These are phyloP conservation scores for Otus sunia DNA, from an alignment of 2,113 vertebrate species.

Conservation along the genomic window DNA sequence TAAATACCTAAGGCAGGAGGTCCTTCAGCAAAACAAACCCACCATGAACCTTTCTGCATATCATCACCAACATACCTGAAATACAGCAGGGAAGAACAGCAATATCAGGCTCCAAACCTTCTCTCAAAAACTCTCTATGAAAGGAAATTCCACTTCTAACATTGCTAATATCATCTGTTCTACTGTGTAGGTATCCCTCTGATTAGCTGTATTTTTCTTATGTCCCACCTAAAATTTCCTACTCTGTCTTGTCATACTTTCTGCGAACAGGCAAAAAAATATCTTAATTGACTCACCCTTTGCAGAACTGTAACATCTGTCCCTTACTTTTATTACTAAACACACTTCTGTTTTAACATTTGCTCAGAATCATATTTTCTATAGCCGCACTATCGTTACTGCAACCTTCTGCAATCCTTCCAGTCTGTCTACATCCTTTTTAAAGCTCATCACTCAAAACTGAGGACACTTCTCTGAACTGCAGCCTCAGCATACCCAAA, in stretches of 20 bases:
- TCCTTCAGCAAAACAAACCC: not conserved
- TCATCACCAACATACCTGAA: not conserved
- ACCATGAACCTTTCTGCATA: not conserved
- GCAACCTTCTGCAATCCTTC: not conserved
- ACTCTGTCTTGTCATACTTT: not conserved
- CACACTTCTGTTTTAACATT: not conserved
- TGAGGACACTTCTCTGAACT: not conserved
- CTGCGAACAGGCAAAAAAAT: not conserved
- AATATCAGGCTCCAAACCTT: not conserved
- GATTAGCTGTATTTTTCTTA: not conserved
- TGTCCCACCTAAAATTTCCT: not conserved
- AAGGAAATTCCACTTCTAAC: not conserved
- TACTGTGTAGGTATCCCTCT: not conserved
- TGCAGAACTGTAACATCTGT: not conserved
- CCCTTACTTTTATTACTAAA: not conserved
- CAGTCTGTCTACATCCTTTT: not conserved
- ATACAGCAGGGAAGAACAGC: not conserved
- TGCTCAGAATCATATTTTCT: not conserved
- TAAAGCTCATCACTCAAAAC: not conserved
- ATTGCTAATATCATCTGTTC: not conserved
- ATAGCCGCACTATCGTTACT: accelerated
- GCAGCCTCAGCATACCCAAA: not conserved
- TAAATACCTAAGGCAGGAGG: not conserved
- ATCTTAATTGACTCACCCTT: not conserved
- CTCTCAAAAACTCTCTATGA: not conserved